These are phyloP conservation scores for Hofmannophila pseudospretella DNA, from an alignment of 2,888 invertebrate genomes.

Conservation along the genomic window DNA sequence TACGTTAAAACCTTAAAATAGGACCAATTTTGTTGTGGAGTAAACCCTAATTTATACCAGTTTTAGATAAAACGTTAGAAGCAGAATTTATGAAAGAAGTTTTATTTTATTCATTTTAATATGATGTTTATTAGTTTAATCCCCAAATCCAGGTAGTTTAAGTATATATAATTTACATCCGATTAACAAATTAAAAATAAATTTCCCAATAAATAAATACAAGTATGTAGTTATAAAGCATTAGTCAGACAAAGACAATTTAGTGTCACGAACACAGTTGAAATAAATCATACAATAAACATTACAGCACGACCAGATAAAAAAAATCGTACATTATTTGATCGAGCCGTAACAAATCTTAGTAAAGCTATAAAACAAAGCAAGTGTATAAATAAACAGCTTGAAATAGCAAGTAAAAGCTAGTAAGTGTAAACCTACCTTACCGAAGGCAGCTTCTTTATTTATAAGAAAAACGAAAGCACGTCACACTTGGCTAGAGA, in stretches of 20 bases:
- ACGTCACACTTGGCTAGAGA: constrained; percentile 24
- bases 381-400: constrained; percentile 30
- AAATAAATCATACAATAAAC: constrained; percentile 11
- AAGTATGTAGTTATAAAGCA: no score
- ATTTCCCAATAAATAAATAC: neutral
- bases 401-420: constrained; percentile 34
- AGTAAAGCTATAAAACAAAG: constrained; percentile 34
- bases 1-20: no score
- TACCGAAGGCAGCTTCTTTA: constrained; percentile 44
- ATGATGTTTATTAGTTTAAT: no score
- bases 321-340: neutral
- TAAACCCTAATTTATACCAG: no score
- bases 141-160: no score
- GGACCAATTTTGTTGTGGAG: no score
- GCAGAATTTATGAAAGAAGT: no score
- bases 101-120: no score
- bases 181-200: neutral
- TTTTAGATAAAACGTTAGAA: no score
- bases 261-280: constrained; percentile 6
- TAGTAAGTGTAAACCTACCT: constrained; percentile 58
- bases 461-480: constrained; percentile 23
- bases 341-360: constrained; percentile 1
- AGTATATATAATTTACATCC: no score
- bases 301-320: constrained; percentile 1
- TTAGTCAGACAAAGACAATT: no score